Base-by-base conservation (phyloP, 92 coral and sea anemone genomes). In the Desmophyllum pertusum region DNA sequence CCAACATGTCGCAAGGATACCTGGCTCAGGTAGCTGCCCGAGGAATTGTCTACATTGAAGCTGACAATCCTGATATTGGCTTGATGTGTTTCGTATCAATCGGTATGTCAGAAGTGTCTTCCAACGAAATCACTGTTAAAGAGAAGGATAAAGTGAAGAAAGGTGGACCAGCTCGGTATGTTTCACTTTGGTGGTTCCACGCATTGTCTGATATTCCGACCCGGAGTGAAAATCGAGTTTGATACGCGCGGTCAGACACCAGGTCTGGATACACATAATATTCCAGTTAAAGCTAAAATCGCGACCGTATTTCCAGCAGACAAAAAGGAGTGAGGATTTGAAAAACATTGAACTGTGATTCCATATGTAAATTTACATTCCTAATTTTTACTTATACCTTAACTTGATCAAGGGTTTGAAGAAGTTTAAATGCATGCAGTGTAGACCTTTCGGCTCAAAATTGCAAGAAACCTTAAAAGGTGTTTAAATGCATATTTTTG, bases 171-270 rank as follows among this genome's bases (percentile, higher is more conserved):
- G 94, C 79, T 90, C 30, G 94, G 94, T 51, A 90, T 87, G 91
- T 90, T 90, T 51, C 94, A 90, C 73, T 90, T 55, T 84, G 94
- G 94, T 72, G 94, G 94, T 27, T 90, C 94, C 81, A 87, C 94
- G 13, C 91, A 90, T 83, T 79, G 61, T 18, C 89, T 90, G 83
- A 83, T 90, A 68, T 90, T 90, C 84, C 91, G 86, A 36, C 91
- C 91, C 3, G 89, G 48, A 52, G 94, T 90, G 67, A 31, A 55
- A 4, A 18, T 91, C 38, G 74, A 87, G 52, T 87, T 91, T 83
- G 90, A 90, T 52, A 6, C 36, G 55, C 81, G 90, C 33, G 77
- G 87, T 76, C 93, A 90, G 48, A 70, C 29, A 29, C 93, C 93
- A 18, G 77, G 93, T 75, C 79, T 86, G 65, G 53, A 86, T 73